Base-by-base conservation (phyloP, 1,140 invertebrate species). In the Triops cancriformis region DNA sequence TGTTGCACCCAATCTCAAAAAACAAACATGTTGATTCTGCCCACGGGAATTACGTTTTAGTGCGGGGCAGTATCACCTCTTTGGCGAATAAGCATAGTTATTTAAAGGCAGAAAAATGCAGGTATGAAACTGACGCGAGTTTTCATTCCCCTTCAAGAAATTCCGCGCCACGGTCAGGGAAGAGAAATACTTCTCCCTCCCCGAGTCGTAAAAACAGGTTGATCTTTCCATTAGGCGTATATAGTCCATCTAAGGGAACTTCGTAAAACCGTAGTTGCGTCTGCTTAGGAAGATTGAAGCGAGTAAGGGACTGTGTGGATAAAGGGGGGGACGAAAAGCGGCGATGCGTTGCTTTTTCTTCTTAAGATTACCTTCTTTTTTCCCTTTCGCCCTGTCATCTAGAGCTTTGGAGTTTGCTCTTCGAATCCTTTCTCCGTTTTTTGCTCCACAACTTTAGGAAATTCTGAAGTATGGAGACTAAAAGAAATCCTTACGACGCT, bases 161-260 rank as follows among this genome's bases (percentile, higher is more conserved):
- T 64, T n/a, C 10, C 51, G 51, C 18, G 51, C 51, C 14, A n/a
- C 23, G 18, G 51, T 23, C 23, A 64, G 9, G 14, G 51, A 64
- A 64, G n/a, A 64, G 51, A 9, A 64, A 14, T 14, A 12, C 51
- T 64, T 37, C 31, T 37, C 31, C 31, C 31, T 37, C 31, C 31
- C 14, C 5, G 51, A 64, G 51, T 64, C 51, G 14, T 64, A 64
- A 64, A 64, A 64, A 64, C 51, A 64, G 51, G 51, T 64, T 64
- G 51, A 64, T 64, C 51, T 64, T 64, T 64, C 51, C 51, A 64
- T 64, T 64, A 64, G 51, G 51, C 2, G 51, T 64, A 18, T 64
- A 64, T 1, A 64, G 51, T n/a, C 51, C 51, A n/a, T 64, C 51
- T 23, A 7, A 7, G 7, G n/a, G 51, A 14, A 64, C 51, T 64